Evolutionary conservation across 2,797 vertebrate genomes (phyloP).

Genomic region (Rhincodon typus): DNA sequence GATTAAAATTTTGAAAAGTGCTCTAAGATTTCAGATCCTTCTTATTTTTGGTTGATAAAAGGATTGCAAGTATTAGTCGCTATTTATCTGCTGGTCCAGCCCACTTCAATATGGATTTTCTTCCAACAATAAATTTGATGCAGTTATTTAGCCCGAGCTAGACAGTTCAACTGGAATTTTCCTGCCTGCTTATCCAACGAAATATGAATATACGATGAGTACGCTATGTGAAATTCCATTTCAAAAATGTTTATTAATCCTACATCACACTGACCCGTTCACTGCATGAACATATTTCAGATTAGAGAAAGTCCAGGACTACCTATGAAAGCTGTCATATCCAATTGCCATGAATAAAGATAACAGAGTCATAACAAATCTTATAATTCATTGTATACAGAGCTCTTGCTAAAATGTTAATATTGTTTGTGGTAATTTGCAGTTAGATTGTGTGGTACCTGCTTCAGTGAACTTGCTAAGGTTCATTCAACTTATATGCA

Average conservation of each 20-base stretch:
- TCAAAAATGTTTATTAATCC: neutral
- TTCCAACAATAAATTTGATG: neutral
- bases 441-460: neutral
- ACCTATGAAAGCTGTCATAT: neutral
- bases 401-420: slow-evolving; percentile 21
- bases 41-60: neutral
- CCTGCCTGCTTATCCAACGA: neutral
- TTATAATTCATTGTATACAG: neutral
- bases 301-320: neutral
- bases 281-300: neutral
- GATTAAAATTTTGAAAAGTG: neutral
- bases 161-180: neutral
- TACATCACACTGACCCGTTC: neutral
- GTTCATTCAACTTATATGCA: neutral
- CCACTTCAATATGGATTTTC: neutral
- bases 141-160: neutral
- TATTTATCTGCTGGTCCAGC: neutral
- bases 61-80: neutral
- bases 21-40: neutral
- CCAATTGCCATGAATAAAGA: neutral
- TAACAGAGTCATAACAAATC: neutral
- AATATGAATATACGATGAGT: neutral
- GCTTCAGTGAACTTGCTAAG: neutral
- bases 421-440: slow-evolving; percentile 17
- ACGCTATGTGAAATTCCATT: neutral